A percentile compares a stretch with the other conserved stretches of the same genome.
phyloP scores from a whole-genome alignment of 2,888 invertebrate species.

The Argyresthia albistria region DNA sequence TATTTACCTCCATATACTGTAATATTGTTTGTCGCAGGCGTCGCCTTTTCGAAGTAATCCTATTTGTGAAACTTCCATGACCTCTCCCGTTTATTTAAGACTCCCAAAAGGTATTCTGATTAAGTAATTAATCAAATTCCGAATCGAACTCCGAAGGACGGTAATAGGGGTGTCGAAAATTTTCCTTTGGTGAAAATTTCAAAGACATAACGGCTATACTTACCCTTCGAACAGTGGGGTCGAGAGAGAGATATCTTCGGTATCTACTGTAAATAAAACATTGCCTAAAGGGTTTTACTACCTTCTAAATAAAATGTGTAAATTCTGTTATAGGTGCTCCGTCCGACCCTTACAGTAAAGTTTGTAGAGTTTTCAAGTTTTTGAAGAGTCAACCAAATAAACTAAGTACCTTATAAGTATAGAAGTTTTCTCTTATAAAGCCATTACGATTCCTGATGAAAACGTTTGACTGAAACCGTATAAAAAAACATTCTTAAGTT shows the following conservation, averaged over 20 bases:
- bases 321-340: not conserved
- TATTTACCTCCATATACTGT: not conserved
- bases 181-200: slow-evolving; percentile 20
- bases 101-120: slow-evolving; percentile 11
- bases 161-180: slow-evolving; percentile 10
- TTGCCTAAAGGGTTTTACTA: not conserved
- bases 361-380: too few relatives aligned
- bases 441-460: too few relatives aligned
- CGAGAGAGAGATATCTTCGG: slow-evolving; percentile 24
- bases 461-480: too few relatives aligned
- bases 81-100: slow-evolving; percentile 4
- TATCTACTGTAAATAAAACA: slow-evolving; percentile 14
- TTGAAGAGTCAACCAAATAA: too few relatives aligned
- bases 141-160: slow-evolving; percentile 3
- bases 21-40: not conserved
- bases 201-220: slow-evolving; percentile 33
- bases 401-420: too few relatives aligned
- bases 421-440: too few relatives aligned
- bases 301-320: not conserved
- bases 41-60: too few relatives aligned
- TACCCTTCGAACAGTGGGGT: slow-evolving; percentile 6
- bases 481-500: too few relatives aligned
- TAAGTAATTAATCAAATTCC: slow-evolving; percentile 13
- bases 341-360: too few relatives aligned
- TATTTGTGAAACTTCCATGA: too few relatives aligned